Percentiles rank a stretch among this genome's conserved stretches.
phyloP scores from a whole-genome alignment of 2,797 vertebrate genomes.

The Syngnathus rostellatus region DNA sequence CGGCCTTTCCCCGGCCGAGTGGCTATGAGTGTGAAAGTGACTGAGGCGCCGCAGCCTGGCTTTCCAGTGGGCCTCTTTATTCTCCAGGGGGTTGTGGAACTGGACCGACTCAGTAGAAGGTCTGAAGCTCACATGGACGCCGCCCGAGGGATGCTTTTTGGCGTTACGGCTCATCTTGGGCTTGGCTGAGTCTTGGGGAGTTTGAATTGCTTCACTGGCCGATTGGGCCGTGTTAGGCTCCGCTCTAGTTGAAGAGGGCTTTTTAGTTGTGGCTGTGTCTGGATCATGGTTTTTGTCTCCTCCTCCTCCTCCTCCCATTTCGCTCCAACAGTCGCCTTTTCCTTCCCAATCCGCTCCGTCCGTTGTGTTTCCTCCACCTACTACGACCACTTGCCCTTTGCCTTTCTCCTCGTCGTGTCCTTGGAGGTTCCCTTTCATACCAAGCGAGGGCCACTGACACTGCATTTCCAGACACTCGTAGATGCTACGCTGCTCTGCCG shows the following conservation, averaged over 20 bases:
- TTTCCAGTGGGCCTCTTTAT: constrained; percentile 94
- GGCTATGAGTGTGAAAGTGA: constrained; percentile 84
- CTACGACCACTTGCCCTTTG: constrained; percentile 13
- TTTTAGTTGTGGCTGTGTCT: constrained; percentile 29
- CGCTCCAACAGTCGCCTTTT: constrained; percentile 21
- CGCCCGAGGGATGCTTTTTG: constrained; percentile 76
- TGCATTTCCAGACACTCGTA: constrained; percentile 74
- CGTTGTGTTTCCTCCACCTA: constrained; percentile 13
- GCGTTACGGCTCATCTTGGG: constrained; percentile 73
- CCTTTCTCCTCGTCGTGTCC: constrained; percentile 50
- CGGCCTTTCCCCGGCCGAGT: constrained; percentile 65
- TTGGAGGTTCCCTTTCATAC: constrained; percentile 41
- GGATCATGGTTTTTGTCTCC: constrained; percentile 31
- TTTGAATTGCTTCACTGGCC: constrained; percentile 49
- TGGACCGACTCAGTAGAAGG: constrained; percentile 94
- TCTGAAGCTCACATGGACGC: constrained; percentile 91
- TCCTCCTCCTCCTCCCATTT: constrained; percentile 19
- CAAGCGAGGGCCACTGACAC: constrained; percentile 61
- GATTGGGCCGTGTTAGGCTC: constrained; percentile 68
- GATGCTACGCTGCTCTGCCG: constrained; percentile 75
- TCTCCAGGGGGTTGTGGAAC: constrained; percentile 94
- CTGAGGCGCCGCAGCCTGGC: constrained; percentile 86
- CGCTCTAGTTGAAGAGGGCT: constrained; percentile 66
- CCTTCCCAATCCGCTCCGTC: constrained; percentile 22
- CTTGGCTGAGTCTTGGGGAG: constrained; percentile 62